phyloP scores from a whole-genome alignment of 2,113 vertebrate genomes.

The Thamnophis sirtalis region DNA sequence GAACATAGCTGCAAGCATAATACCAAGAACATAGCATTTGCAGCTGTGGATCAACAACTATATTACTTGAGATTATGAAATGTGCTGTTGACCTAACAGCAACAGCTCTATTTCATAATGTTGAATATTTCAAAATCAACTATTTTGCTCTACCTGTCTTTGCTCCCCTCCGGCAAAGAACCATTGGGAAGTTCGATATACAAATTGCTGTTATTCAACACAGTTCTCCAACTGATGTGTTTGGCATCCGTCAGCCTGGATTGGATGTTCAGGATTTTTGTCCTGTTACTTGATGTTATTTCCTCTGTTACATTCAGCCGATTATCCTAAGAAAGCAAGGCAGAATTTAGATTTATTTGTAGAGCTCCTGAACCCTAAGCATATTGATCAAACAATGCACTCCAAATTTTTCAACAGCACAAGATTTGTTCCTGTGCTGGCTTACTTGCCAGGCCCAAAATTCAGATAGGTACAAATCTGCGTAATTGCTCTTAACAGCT shows the following conservation, averaged over 20 bases:
- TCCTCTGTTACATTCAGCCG: constrained; percentile 96
- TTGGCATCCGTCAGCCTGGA: constrained; percentile 83
- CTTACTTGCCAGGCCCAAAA: neutral
- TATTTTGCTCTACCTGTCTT: constrained; percentile 81
- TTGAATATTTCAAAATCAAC: neutral
- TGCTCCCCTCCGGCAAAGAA: constrained; percentile 93
- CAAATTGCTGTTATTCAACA: constrained; percentile 83
- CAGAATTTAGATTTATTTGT: neutral
- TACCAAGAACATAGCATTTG: too few relatives aligned
- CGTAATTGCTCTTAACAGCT: too few relatives aligned
- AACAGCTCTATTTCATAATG: neutral
- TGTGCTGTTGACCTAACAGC: neutral
- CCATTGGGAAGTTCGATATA: constrained; percentile 92
- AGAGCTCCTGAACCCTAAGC: neutral
- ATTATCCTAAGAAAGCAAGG: constrained; percentile 74
- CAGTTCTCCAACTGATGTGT: constrained; percentile 85
- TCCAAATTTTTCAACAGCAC: neutral
- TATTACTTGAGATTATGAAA: neutral
- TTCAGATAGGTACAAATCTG: neutral
- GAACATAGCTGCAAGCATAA: neutral
- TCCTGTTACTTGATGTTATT: constrained; percentile 79
- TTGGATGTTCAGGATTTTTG: constrained; percentile 88
- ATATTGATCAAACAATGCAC: neutral
- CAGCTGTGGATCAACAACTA: neutral
- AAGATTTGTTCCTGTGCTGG: neutral